Conservation (phyloP, 2,888 invertebrate genomes). For the Lasioglossum malachurum region DNA sequence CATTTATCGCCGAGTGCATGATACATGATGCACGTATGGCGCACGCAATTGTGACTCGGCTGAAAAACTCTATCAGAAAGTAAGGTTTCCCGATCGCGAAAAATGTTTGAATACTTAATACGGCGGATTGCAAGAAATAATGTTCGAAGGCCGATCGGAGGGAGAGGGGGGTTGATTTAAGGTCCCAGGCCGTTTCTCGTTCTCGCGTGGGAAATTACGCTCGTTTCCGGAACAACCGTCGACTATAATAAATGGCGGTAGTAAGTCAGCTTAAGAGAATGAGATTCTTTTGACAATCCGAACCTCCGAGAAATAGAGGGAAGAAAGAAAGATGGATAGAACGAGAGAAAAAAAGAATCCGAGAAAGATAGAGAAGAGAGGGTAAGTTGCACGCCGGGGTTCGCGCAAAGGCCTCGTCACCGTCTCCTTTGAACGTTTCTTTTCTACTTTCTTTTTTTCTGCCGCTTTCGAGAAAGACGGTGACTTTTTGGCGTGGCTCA, state of each 20-base stretch:
- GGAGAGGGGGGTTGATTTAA: background rate
- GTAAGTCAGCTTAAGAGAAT: slow-evolving; percentile 7
- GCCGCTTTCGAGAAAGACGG: background rate
- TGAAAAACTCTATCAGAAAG: background rate
- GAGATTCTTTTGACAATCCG: slow-evolving; percentile 16
- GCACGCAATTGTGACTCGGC: background rate
- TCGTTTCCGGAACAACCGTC: slow-evolving; percentile 11
- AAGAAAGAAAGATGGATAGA: background rate
- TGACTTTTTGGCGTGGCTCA: slow-evolving; percentile 37
- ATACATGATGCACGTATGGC: no score
- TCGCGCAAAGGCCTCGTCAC: slow-evolving; percentile 21
- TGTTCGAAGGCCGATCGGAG: background rate
- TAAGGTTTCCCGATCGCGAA: background rate
- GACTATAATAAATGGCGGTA: slow-evolving; percentile 7
- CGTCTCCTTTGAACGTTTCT: slow-evolving; percentile 24
- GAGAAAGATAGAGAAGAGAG: background rate
- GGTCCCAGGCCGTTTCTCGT: background rate
- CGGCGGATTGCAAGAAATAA: background rate
- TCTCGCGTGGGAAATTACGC: slow-evolving; percentile 49
- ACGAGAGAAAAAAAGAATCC: background rate
- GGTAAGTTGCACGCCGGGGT: slow-evolving; percentile 3
- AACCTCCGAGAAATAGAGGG: background rate
- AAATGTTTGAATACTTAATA: background rate
- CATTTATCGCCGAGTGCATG: background rate
- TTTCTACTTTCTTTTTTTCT: slow-evolving; percentile 14